Conservation (phyloP, 2,797 vertebrate genomes). For the Falco cherrug region DNA sequence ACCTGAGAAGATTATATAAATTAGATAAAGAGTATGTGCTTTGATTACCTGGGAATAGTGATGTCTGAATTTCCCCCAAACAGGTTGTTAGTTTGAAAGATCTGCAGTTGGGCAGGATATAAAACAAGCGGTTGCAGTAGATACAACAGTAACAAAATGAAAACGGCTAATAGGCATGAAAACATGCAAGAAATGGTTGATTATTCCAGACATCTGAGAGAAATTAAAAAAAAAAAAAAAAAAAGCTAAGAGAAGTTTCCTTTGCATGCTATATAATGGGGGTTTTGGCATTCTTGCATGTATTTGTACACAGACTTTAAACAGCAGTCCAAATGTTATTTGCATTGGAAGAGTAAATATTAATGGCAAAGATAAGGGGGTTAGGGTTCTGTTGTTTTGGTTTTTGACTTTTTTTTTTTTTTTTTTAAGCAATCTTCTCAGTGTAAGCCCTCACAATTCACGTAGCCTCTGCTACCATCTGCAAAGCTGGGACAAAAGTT, state of each 20-base stretch:
- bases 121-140: not conserved
- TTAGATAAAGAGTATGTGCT: not conserved
- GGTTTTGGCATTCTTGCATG: not conserved
- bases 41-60: not conserved
- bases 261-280: not conserved
- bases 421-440: not conserved
- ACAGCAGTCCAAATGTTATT: not conserved
- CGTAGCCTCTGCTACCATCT: not conserved
- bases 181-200: not conserved
- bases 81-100: not conserved
- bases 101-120: not conserved
- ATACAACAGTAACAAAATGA: not conserved
- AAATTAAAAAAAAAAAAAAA: not conserved
- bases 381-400: not conserved
- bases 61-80: constrained; percentile 18
- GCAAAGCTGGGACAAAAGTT: not conserved
- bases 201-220: not conserved
- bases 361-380: not conserved
- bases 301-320: not conserved
- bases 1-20: not conserved
- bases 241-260: not conserved
- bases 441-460: not conserved
- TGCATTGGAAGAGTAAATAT: not conserved
- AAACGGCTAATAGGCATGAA: not conserved
- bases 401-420: not conserved